These are phyloP conservation scores for Lasiurus cinereus DNA, from an alignment of 2,113 vertebrate genomes.

Conservation along the genomic window DNA sequence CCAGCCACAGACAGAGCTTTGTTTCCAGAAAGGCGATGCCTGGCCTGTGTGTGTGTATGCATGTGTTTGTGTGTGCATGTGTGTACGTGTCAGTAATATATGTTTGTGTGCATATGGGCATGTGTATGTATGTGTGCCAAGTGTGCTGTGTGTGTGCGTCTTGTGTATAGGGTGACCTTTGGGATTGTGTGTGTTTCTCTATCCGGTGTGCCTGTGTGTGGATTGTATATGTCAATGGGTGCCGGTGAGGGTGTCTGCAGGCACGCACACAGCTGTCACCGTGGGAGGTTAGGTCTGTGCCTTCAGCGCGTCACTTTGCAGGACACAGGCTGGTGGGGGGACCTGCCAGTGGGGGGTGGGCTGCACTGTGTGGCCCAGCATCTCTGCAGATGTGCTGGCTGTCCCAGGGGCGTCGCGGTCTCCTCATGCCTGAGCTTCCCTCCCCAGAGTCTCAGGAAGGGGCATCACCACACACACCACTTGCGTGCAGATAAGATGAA, in stretches of 20 bases:
- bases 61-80: not conserved
- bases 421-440: not conserved
- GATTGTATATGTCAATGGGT: not conserved
- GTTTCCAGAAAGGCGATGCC: not conserved
- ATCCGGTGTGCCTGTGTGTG: not conserved
- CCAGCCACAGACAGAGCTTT: not conserved
- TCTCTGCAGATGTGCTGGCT: not conserved
- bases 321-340: not conserved
- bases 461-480: not conserved
- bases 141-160: not conserved
- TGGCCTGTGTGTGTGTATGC: not conserved
- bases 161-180: not conserved
- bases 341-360: accelerated
- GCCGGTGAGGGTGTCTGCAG: not conserved
- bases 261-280: not conserved
- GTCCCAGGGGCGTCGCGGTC: not conserved
- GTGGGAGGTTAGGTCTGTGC: not conserved
- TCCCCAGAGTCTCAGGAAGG: not conserved
- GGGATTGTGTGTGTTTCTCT: not conserved
- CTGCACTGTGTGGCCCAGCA: not conserved
- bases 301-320: not conserved
- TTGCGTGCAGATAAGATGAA: not conserved
- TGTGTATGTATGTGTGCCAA: not conserved
- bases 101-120: not conserved
- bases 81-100: not conserved